Base-by-base conservation (phyloP, 2,113 vertebrate species). In the Mesoclemmys tuberculata region DNA sequence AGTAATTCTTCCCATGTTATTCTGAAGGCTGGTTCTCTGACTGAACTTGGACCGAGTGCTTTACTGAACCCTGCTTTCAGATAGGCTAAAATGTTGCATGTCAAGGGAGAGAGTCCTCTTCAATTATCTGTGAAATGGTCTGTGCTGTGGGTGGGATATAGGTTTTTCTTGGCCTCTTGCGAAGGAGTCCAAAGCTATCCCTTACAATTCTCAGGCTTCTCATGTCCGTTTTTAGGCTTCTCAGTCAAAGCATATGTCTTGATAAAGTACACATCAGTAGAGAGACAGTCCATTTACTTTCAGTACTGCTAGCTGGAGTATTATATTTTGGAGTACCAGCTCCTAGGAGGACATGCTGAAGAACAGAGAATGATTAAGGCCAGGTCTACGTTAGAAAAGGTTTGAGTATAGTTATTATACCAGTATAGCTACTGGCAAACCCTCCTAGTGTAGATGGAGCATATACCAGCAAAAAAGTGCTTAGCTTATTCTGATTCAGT, bases 11-110 rank as follows among this genome's bases (percentile, higher is more conserved):
- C 85, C 88, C 68, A 82, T 38, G 87, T 87, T 91, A 86, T 96
- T 93, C 61, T 89, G 92, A 92, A 96, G 71, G 12, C 58, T 94
- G 94, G 92, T 84, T 94, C 87, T 58, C 78, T 79, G 82, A 92
- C 75, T 89, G 74, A 89, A 89, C 35, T 81, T 46, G 38, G 68
- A 93, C 91, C n/a, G 61, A 90, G 81, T 93, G 85, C 84, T 74
- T 48, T 85, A 82, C 44, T 84, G 54, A 52, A 71, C 84, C 77
- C 90, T 52, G 5, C 26, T 41, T 82, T 94, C 77, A 87, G 22
- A 51, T 93, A 44, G 84, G 82, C 61, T 95, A 90, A 96, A 90
- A 87, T 38, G 51, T 96, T 95, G 80, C 54, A 85, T 26, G 55
- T 87, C 18, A 51, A 56, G 80, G 5, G 1, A 83, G 74, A 90